Evolutionary conservation across 2,888 invertebrate species (phyloP).

Genomic region (Clivina fossor): DNA sequence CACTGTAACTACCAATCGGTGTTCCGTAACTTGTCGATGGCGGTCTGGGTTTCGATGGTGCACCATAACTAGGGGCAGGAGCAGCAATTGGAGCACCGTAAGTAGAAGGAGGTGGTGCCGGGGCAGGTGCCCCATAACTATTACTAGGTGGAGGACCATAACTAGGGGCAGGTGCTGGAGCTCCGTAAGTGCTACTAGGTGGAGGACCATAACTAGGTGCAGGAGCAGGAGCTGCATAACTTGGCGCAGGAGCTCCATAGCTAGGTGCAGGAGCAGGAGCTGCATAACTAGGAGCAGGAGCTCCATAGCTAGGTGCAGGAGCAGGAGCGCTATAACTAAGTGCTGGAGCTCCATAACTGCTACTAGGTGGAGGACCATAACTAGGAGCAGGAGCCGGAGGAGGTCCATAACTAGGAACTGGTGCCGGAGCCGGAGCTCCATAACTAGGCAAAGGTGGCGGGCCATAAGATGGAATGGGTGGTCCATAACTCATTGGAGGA

Average conservation of each 20-base stretch:
- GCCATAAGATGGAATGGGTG: neutral
- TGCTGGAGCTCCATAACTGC: conserved; percentile 10
- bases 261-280: neutral
- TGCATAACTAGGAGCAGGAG: conserved; percentile 14
- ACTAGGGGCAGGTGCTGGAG: conserved; percentile 1
- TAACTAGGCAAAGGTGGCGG: conserved; percentile 8
- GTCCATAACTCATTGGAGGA: neutral
- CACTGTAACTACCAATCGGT: conserved; percentile 17
- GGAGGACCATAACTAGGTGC: conserved; percentile 14
- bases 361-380: conserved; percentile 18
- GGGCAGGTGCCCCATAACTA: conserved; percentile 14
- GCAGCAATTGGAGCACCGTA: conserved; percentile 8
- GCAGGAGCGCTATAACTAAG: neutral
- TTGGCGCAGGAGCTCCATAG: conserved; percentile 9
- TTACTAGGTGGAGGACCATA: conserved; percentile 8
- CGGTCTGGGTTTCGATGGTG: conserved; percentile 10
- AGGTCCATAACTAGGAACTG: conserved; percentile 14
- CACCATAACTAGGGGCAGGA: conserved; percentile 13
- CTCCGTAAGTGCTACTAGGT: conserved; percentile 8
- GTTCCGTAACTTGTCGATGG: conserved; percentile 25
- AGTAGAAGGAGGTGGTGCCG: conserved; percentile 1
- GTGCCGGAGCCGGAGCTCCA: conserved; percentile 13
- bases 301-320: conserved; percentile 12
- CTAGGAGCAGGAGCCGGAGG: conserved; percentile 2
- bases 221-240: conserved; percentile 6